Evolutionary conservation across 2,888 invertebrate genomes (phyloP).

Genomic region (Xylocampa areola): DNA sequence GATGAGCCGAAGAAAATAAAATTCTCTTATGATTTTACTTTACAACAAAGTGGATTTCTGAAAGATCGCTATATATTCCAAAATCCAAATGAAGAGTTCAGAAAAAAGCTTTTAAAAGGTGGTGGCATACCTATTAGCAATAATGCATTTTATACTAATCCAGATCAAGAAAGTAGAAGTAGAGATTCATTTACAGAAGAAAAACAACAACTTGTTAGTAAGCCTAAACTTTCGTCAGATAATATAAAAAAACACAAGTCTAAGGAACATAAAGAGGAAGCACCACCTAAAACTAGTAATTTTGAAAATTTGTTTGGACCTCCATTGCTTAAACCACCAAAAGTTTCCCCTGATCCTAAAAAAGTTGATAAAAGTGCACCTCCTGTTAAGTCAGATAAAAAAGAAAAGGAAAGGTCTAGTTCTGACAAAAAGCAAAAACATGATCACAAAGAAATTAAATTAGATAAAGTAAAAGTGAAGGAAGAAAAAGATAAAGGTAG

Average conservation of each 20-base stretch:
- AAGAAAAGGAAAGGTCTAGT: constrained; percentile 88
- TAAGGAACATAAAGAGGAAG: constrained; percentile 89
- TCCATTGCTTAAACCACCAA: constrained; percentile 94
- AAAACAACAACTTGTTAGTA: constrained; percentile 91
- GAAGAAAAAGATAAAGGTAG: constrained; percentile 86
- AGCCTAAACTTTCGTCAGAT: constrained; percentile 92
- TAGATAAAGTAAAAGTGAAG: constrained; percentile 83
- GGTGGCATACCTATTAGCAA: constrained; percentile 91
- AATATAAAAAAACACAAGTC: constrained; percentile 90
- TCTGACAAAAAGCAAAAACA: constrained; percentile 86
- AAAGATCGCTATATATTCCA: constrained; percentile 96
- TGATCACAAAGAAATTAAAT: constrained; percentile 84
- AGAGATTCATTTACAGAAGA: constrained; percentile 90
- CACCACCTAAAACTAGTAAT: constrained; percentile 89
- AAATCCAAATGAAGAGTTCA: constrained; percentile 96
- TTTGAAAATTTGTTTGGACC: constrained; percentile 96
- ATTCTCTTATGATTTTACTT: constrained; percentile 95
- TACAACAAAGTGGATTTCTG: constrained; percentile 93
- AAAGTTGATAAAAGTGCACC: constrained; percentile 81
- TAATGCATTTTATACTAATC: constrained; percentile 84
- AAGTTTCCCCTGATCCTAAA: constrained; percentile 92
- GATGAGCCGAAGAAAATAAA: constrained; percentile 96
- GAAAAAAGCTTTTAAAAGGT: constrained; percentile 95
- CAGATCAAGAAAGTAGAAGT: constrained; percentile 89
- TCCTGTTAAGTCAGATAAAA: constrained; percentile 85